A percentile compares a stretch with the other conserved stretches of the same genome.
Conservation (phyloP, 2,797 vertebrate genomes). For the Leptatherina wallacei region DNA sequence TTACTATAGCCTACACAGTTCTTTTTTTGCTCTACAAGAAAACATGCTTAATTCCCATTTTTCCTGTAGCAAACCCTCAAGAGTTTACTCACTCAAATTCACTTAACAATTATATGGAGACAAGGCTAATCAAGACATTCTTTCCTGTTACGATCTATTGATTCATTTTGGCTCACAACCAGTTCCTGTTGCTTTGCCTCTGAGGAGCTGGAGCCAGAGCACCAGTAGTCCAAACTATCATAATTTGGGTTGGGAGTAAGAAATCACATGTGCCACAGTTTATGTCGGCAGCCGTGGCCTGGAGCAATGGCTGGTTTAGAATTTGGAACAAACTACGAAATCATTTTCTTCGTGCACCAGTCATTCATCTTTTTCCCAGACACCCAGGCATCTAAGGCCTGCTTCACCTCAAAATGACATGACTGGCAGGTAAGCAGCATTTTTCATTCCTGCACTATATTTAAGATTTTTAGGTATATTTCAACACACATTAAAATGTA, state of each 20-base stretch:
- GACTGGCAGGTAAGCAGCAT: slow-evolving; percentile 71
- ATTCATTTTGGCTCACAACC: slow-evolving; percentile 50
- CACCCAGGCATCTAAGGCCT: slow-evolving; percentile 72
- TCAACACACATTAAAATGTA: slow-evolving; percentile 60
- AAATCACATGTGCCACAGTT: slow-evolving; percentile 83
- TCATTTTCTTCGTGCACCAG: slow-evolving; percentile 75
- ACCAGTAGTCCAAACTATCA: slow-evolving; percentile 75
- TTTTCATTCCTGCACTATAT: slow-evolving; percentile 58
- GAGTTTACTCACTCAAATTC: slow-evolving; percentile 12
- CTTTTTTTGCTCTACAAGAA: slow-evolving; percentile 1
- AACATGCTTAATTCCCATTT: slow-evolving; percentile 5
- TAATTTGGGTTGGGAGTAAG: slow-evolving; percentile 71
- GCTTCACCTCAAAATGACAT: slow-evolving; percentile 79
- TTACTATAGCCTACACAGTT: background rate
- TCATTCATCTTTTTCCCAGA: slow-evolving; percentile 82
- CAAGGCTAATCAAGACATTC: slow-evolving; percentile 42
- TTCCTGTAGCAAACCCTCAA: background rate
- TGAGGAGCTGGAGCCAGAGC: slow-evolving; percentile 61
- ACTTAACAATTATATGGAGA: slow-evolving; percentile 23
- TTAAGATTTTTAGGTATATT: slow-evolving; percentile 37
- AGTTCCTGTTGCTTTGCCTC: slow-evolving; percentile 63
- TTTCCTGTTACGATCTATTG: slow-evolving; percentile 41
- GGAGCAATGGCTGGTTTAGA: slow-evolving; percentile 68
- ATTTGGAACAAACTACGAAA: slow-evolving; percentile 79
- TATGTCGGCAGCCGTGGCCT: slow-evolving; percentile 73